Base-by-base conservation (phyloP, 2,888 invertebrate species). In the Philopedon plagiatum region DNA sequence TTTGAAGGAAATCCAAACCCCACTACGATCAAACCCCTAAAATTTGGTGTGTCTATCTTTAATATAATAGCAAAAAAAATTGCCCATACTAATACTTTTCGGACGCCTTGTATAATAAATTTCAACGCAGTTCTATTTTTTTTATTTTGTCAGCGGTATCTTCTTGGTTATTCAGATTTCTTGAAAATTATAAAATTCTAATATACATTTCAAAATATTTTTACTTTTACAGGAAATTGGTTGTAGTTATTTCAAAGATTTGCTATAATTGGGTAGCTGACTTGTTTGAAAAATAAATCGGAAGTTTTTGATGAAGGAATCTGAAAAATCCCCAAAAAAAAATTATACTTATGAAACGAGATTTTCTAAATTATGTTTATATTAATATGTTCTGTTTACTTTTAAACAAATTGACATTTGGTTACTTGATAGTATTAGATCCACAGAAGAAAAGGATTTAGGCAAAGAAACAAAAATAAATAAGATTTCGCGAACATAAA, bases 161-260 rank as follows among this genome's bases (percentile, higher is more conserved):
- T 34, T 34, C 11, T 8, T 34, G 2, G 11, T 11, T 11, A 34
- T 9, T 34, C 34, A 11, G 34, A 11, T 34, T 34, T 34, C 34
- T 8, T 2, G 9, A 34, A 34, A 34, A 57, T 57, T 1, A n/a
- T 34, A 34, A 57, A 34, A 57, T 37, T 57, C 34, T 57, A 34
- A 57, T 57, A 34, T 57, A 18, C 13, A 57, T 57, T 37, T 57
- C 57, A 57, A 57, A 57, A 37, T 34, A 57, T 57, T 57, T 57
- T 34, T 34, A 34, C 37, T 19, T 37, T 13, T 19, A 57, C 34
- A 37, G 37, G 37, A 57, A 57, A 34, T 57, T 19, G 37, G 18
- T 37, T 15, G 57, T 34, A 34, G 18, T 37, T 57, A 34, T 34
- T 34, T 34, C 34, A 26, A n/a, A 57, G 18, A 34, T 18, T 18